Evolutionary conservation across 2,888 invertebrate species (phyloP), one percentile per base, ranked within the genome.

Genomic region (Leucophenga maculata): DNA sequence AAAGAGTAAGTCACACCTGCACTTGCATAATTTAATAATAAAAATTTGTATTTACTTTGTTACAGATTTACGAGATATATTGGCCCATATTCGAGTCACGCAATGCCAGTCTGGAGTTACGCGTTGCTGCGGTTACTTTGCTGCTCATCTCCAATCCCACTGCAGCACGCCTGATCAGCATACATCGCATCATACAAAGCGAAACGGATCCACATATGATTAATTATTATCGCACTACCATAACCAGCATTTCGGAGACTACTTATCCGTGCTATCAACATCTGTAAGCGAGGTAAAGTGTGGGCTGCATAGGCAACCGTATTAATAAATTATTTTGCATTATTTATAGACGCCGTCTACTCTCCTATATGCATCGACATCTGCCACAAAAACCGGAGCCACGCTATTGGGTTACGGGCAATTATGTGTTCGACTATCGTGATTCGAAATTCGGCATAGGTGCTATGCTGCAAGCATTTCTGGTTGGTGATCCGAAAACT

Each of bases 381-480:
- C 89, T 93, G 65, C 90, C 90, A 0, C 90, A 90, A 76, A 91
- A 92, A 0, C 90, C 90, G 8, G 89, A 90, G 1, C 85, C 88
- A 11, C 89, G 91, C 6, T 91, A 91, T 77, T 92, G 93, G 91
- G 91, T 92, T 0, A 93, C 93, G 0, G 93, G 93, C 32, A 94
- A 94, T 86, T 93, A 93, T 80, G 90, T 94, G 69, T 90, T 93
- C 75, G 93, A 93, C 72, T 92, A 92, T 77, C 91, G 92, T n/a
- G 92, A 93, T 77, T 90, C 91, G 0, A 90, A 91, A 46, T 89
- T 91, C 70, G 91, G 91, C 62, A 91, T 91, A 70, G 92, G 92
- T 0, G 90, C 91, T 2, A 89, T 92, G 88, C 77, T 91, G 18
- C 91, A 92, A 76, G 89, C 92, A 26, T 88, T 93, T 72, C 90